A percentile compares a stretch with the other conserved stretches of the same genome.
These are phyloP conservation scores for Lomographa bimaculata DNA, from an alignment of 2,888 invertebrate genomes.

Conservation along the genomic window DNA sequence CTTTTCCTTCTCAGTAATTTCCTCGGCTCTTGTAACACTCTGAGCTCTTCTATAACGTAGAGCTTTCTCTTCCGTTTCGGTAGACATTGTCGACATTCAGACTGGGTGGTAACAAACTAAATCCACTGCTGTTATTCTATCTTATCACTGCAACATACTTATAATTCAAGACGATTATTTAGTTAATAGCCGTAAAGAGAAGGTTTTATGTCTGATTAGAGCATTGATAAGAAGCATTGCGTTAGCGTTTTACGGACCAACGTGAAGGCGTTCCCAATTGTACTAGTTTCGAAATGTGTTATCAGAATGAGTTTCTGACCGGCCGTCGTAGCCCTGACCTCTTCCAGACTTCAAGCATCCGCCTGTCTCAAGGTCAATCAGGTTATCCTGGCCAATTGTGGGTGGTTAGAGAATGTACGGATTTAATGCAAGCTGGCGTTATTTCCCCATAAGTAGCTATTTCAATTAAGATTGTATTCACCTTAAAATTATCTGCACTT, in stretches of 20 bases:
- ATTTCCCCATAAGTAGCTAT: no score
- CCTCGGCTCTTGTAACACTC: constrained; percentile 94
- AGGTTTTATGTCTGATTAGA: constrained; percentile 3
- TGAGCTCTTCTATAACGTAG: constrained; percentile 89
- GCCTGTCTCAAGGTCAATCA: constrained; percentile 10
- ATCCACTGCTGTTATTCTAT: constrained; percentile 17
- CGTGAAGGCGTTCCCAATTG: no score
- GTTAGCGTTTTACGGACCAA: no score
- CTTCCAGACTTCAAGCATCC: background rate
- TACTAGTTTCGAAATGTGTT: no score
- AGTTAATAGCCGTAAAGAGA: background rate
- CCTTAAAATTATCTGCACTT: no score
- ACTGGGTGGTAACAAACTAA: constrained; percentile 1
- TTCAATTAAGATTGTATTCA: no score
- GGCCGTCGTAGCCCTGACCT: background rate
- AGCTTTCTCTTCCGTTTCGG: constrained; percentile 75
- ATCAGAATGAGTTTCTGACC: no score
- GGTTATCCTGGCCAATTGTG: no score
- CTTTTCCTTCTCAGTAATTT: constrained; percentile 91
- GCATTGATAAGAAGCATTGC: no score
- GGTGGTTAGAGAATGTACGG: no score
- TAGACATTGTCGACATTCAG: constrained; percentile 48
- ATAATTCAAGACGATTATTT: constrained; percentile 13
- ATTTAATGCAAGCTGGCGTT: no score
- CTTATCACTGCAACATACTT: constrained; percentile 25